A percentile compares a stretch with the other conserved stretches of the same genome.
These are phyloP conservation scores for Rhombomys opimus DNA, from an alignment of 2,113 vertebrate species.

Conservation along the genomic window DNA sequence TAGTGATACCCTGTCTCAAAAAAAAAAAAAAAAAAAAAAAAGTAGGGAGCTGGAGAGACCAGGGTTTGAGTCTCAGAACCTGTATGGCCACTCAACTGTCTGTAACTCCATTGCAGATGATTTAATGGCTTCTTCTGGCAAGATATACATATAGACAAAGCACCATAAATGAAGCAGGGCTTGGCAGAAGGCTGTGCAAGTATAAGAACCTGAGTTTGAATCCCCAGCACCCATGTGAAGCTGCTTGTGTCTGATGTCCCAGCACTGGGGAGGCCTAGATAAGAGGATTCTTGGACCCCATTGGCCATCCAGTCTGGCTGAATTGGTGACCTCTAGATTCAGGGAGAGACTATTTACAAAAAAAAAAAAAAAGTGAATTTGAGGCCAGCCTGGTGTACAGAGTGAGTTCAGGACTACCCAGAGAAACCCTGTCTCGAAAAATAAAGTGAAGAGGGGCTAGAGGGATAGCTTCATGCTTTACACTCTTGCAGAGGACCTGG, in stretches of 20 bases:
- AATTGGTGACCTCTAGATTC: neutral
- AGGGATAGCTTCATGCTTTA: neutral
- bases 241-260: too few relatives aligned
- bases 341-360: neutral
- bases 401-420: neutral
- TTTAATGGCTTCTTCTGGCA: neutral
- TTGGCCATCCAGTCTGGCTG: neutral
- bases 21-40: neutral
- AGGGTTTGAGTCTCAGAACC: neutral
- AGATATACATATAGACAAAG: neutral
- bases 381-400: neutral
- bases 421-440: neutral
- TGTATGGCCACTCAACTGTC: too few relatives aligned
- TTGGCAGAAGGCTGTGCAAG: neutral
- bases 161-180: neutral
- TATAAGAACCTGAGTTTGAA: neutral
- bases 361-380: neutral
- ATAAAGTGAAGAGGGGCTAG: neutral
- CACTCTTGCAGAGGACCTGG: neutral
- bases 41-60: neutral
- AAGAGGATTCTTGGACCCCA: neutral
- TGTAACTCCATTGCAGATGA: neutral
- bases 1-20: neutral
- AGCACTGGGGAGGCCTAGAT: too few relatives aligned
- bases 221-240: neutral